Evolutionary conservation across 2,888 invertebrate species (phyloP), one percentile per base, ranked within the genome.

Genomic region (Gisinianus flammeolus): DNA sequence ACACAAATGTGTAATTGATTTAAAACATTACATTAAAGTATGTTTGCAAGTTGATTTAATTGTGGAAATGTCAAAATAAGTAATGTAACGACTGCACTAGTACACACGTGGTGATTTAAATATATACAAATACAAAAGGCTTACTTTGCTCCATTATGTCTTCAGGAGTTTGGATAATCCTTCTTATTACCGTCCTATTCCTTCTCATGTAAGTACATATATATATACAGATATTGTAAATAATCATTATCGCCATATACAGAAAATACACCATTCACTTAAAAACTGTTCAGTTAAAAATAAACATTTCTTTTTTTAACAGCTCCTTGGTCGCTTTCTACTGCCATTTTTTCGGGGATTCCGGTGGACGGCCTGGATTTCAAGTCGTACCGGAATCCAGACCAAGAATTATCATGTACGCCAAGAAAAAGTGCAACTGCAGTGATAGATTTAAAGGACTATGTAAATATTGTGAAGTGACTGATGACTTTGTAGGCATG

Each of bases 261-360:
- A 6, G 58, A 12, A 58, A 58, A 58, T 58, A 22, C 58, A 10
- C 16, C 6, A 44, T 10, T 16, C 16, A 44, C 44, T 16, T 10
- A 44, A 10, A 10, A 44, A 16, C 16, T 30, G 10, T 22, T 71
- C 35, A 56, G 19, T 10, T 62, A 10, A 16, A 2, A 62, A 22
- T 72, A 12, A n/a, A 16, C 16, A 10, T 24, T n/a, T 28, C 3
- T 26, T 24, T n/a, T 64, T 35, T 44, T 26, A 12, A 54, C 62
- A 76, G 76, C 10, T 54, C 69, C 12, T 2, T 31, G 19, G 10
- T 76, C 3, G 69, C 70, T 10, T 69, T 76, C 19, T 76, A 56
- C 33, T 76, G 76, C 26, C 70, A 76, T 58, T 76, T 76, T 30
- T 76, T 35, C 69, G 76, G 76, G 0, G 70, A 69, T 24, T 76